Evolutionary conservation across 2,888 invertebrate species (phyloP).

Genomic region (Sinohyriopsis cumingii): DNA sequence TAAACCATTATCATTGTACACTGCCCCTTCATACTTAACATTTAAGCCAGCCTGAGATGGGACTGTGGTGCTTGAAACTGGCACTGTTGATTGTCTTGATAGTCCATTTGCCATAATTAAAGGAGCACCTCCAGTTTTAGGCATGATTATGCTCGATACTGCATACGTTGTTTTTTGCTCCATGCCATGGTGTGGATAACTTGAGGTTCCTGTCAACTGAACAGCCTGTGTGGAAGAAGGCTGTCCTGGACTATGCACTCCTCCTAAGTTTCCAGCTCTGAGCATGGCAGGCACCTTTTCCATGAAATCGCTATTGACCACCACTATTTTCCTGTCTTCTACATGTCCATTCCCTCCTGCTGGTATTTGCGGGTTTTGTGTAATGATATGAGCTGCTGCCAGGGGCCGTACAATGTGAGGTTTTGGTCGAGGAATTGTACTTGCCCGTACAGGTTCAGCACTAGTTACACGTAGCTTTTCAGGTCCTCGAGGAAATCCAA

Average conservation of each 20-base stretch:
- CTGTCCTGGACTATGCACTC: neutral
- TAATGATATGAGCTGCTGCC: conserved; percentile 64
- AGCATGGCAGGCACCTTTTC: conserved; percentile 46
- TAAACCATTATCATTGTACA: conserved; percentile 59
- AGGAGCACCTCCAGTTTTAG: conserved; percentile 32
- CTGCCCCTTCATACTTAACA: conserved; percentile 34
- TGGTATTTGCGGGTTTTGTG: conserved; percentile 27
- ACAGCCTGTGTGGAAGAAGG: conserved; percentile 1
- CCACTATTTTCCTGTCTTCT: conserved; percentile 43
- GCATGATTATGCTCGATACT: conserved; percentile 34
- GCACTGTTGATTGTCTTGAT: conserved; percentile 17
- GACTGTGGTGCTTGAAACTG: conserved; percentile 21
- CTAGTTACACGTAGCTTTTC: conserved; percentile 38
- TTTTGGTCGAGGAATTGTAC: conserved; percentile 36
- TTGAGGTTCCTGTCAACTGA: conserved; percentile 13
- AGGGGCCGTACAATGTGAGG: conserved; percentile 52
- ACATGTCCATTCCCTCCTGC: conserved; percentile 10
- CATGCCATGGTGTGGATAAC: conserved; percentile 23
- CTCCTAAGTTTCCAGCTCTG: conserved; percentile 15
- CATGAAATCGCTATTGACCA: conserved; percentile 56
- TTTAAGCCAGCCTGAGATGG: conserved; percentile 25
- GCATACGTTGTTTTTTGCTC: conserved; percentile 44
- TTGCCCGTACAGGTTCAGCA: conserved; percentile 43
- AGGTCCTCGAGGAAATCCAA: conserved; percentile 26
- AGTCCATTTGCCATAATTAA: conserved; percentile 25